Percentiles rank a stretch among this genome's conserved stretches.
phyloP scores from a whole-genome alignment of 2,888 invertebrate species.

The Diogma glabrata region DNA sequence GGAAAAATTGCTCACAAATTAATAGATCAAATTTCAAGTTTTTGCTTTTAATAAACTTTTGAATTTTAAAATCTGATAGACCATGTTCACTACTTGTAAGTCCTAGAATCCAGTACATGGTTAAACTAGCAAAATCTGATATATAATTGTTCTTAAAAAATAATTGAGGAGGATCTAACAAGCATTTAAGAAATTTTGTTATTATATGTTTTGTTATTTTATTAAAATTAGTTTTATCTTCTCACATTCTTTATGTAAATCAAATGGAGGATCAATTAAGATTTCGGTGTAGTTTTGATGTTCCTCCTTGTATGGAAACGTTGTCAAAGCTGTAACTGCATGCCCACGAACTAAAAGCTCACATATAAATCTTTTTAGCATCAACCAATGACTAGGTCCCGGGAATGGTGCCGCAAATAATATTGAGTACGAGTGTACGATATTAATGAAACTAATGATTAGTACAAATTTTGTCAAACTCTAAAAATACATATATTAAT shows the following conservation, averaged over 20 bases:
- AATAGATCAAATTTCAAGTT: constrained; percentile 36
- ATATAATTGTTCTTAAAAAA: too few species aligned
- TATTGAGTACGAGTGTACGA: too few species aligned
- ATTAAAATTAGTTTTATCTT: too few species aligned
- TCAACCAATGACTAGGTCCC: constrained; percentile 36
- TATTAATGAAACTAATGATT: too few species aligned
- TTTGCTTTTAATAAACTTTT: constrained; percentile 28
- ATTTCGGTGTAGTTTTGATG: constrained; percentile 36
- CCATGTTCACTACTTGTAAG: constrained; percentile 29
- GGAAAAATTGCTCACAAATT: constrained; percentile 36
- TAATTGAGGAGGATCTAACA: too few species aligned
- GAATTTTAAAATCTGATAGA: constrained; percentile 27
- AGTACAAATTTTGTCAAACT: too few species aligned
- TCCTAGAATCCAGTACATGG: neutral
- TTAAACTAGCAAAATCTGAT: neutral
- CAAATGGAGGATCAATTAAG: constrained; percentile 30
- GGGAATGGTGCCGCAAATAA: constrained; percentile 35
- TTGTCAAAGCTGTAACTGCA: constrained; percentile 31
- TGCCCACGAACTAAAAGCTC: constrained; percentile 35
- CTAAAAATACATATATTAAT: too few species aligned
- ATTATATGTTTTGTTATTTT: too few species aligned
- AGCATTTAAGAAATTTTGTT: neutral
- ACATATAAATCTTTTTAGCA: constrained; percentile 33
- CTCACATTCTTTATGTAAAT: constrained; percentile 33
- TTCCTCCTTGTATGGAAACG: constrained; percentile 11